Base-by-base conservation (phyloP, 2,888 invertebrate genomes). In the Nycteola revayana region DNA sequence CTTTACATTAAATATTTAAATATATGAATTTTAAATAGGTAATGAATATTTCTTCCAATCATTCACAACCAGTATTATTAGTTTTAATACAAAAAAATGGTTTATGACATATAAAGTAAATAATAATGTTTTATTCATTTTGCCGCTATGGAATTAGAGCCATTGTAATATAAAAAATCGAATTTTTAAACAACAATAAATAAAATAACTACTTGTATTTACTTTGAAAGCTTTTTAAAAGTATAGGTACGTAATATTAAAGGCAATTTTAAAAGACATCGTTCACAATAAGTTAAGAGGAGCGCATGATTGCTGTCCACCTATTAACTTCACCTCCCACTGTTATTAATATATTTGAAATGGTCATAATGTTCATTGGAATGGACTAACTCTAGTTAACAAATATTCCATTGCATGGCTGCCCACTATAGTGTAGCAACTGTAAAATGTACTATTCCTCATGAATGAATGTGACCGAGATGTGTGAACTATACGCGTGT, bases 391-490 rank as follows among this genome's bases (percentile, higher is more conserved):
- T 60, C 57, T 61, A 63, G 54, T 56, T 59, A 60, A 61, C 64
- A 61, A 60, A 66, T 63, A 66, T 56, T 47, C 50, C 48, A 51
- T 56, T 62, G 61, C 58, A 58, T 64, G 58, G 58, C 62, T 71
- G 60, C 59, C 66, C 66, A 65, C 70, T 75, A 77, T 76, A 72
- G 71, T 68, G 77, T 74, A 65, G 56, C 56, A 60, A 70, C 67
- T 75, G 70, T 74, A 69, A 74, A 76, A 75, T 72, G 62, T 60
- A 70, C 70, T 76, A 76, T 70, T 71, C 66, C 70, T 83, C 75
- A 86, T 87, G 88, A 87, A 88, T 87, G 88, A 79, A 78, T 67
- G 64, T 75, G 67, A 69, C 65, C 67, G 67, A 38, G 47, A 50
- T 55, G 66, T 66, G 67, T 74, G 78, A 74, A 74, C 60, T n/a